Evolutionary conservation across 2,888 invertebrate species (phyloP), one percentile per base, ranked within the genome.

Genomic region (Micoletzkya japonica): DNA sequence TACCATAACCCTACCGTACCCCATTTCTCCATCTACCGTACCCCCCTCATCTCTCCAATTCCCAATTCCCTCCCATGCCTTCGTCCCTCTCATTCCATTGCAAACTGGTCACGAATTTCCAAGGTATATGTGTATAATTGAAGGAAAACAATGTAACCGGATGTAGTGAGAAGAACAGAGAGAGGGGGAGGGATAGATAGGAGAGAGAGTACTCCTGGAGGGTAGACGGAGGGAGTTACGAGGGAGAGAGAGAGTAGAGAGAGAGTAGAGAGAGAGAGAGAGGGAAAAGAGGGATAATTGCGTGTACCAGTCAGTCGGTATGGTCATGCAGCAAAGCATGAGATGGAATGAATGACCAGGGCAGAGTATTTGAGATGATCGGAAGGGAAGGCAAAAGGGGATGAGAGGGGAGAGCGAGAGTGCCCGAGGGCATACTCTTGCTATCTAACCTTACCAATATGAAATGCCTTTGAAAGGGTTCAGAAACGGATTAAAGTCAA

Each of bases 121-220:
- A 66, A 54, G 66, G 50, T 54, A 66, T 66, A 24, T 56, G 37
- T 66, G 54, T 66, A 61, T 66, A 66, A 66, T 66, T 66, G 66
- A 66, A 54, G 54, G 66, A 66, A 66, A 66, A 66, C 66, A 66
- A 66, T 66, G 66, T 52, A 66, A 66, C 66, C 66, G 66, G 66
- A 66, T 66, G 66, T 20, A 20, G 30, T 60, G 63, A 34, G 36
- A 63, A 28, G 63, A 7, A 30, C 26, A n/a, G 36, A 56, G 56
- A 56, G 56, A 30, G 56, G 32, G 56, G 56, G 28, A 32, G 32
- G 56, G 32, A 32, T 17, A 30, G n/a, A n/a, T n/a, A n/a, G n/a
- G n/a, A n/a, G n/a, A n/a, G n/a, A n/a, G n/a, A n/a, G n/a, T n/a
- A n/a, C n/a, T n/a, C n/a, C n/a, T n/a, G 20, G 32, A 30, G 56